Conservation (phyloP, 2,113 vertebrate genomes). For the Platycercus adscitus region DNA sequence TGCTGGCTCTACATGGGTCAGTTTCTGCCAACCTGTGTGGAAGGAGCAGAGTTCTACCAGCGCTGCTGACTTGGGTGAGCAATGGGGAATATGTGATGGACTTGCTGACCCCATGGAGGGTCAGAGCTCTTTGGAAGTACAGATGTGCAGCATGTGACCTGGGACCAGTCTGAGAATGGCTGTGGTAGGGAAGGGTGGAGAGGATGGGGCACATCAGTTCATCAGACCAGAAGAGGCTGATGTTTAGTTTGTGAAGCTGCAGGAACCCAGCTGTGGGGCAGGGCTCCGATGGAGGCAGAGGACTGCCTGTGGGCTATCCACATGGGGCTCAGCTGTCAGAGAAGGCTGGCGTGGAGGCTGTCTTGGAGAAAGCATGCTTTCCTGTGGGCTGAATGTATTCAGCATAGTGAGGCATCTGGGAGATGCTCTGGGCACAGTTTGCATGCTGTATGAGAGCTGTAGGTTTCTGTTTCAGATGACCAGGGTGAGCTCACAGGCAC, state of each 20-base stretch:
- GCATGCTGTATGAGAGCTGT: background rate
- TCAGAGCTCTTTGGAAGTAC: background rate
- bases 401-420: background rate
- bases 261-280: background rate
- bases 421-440: background rate
- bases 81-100: fast-evolving
- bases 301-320: background rate
- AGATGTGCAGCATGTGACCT: background rate
- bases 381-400: background rate
- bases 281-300: background rate
- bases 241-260: background rate
- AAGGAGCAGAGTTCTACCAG: background rate
- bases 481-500: background rate
- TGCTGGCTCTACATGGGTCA: background rate
- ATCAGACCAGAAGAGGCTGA: background rate
- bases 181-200: background rate
- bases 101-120: fast-evolving
- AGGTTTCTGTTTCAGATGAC: conserved; percentile 63
- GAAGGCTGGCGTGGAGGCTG: background rate
- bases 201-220: background rate
- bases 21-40: background rate
- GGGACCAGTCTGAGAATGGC: background rate
- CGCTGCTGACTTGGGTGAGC: background rate
- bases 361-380: background rate
- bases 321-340: too few species aligned